Base-by-base conservation (phyloP, 2,113 vertebrate genomes). In the Equus przewalskii region DNA sequence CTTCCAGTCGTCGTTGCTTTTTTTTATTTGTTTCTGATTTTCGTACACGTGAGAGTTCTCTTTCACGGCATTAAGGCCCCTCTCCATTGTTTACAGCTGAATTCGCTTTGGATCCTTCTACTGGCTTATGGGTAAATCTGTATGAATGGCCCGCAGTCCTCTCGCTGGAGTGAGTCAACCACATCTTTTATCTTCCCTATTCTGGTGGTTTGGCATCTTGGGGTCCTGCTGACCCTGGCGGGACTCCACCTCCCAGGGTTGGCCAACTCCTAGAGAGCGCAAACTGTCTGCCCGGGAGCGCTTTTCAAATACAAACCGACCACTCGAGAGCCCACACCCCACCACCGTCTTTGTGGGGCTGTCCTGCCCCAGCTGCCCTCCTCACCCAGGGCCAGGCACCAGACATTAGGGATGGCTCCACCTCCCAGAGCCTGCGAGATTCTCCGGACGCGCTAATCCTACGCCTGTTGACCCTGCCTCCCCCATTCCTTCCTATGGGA, bases 171-270 rank as follows among this genome's bases (percentile, higher is more conserved):
- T 56, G 46, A 73, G 16, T 33, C 49, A 56, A 73, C 73, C 33
- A 6, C 67, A 24, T 87, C 56, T 80, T 95, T 73, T 86, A 36
- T 60, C 73, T 87, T 67, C 49, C 89, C 24, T 67, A 51, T 96
- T 93, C 84, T 76, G 69, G 67, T 83, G 51, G 76, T 83, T 93
- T 62, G 76, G 41, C 49, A 76, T 44, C 70, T 89, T 41, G 16
- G 46, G 19, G 41, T 69, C 84, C n/a, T 60, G 33, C 69, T 60
- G 78, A 41, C 60, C 7, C 19, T 69, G 69, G 51, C 26, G 7
- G 30, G 26, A 51, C 15, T 46, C 24, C 5, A 62, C 0, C 19
- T 51, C 36, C n/a, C 28, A 19, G 19, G 33, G 41, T 60, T 15
- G 54, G n/a, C 9, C 72, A 89, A 1, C 75, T 92, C 76, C 44